Base-by-base conservation (phyloP, 2,113 vertebrate genomes). In the Penelope pileata region DNA sequence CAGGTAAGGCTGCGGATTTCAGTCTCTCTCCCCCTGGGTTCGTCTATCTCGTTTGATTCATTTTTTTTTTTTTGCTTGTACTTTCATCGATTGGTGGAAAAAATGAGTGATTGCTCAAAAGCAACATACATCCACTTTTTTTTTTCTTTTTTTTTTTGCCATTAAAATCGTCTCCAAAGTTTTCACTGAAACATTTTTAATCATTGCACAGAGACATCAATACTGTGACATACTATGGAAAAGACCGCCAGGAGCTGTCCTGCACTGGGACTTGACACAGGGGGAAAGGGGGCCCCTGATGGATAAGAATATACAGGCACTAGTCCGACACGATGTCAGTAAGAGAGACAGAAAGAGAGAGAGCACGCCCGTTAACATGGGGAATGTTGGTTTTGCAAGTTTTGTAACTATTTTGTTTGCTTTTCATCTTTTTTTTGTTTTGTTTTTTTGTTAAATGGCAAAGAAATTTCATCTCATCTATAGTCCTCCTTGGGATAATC, bases 401-500 rank as follows among this genome's bases (percentile, higher is more conserved):
- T 94, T 96, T 66, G 56, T 79, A 81, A 27, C 94, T 58, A 56
- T 94, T 96, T 77, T 69, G 83, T 94, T 97, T 96, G 88, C 88
- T 96, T 97, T 97, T 97, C 95, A 93, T 90, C 56, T 84, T 90
- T 78, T 70, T 84, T 91, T 75, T 51, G 23, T 27, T 26, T 51
- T 26, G 4, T 93, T 86, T 36, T 73, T 96, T 97, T 96, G 95
- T 92, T 90, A 84, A 98, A 98, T 98, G 97, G 97, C 97, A 97
- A 98, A 87, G 73, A 81, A 95, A 97, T 97, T 95, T 74, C 97
- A 96, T 98, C 98, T 99, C 99, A 99, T 99, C 99, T 99, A 97
- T 99, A 99, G 98, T 99, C 99, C 96, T 99, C 99, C 98, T 99
- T 99, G 97, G 99, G 99, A 93, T 98, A 99, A 94, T 99, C 99